A percentile compares a stretch with the other conserved stretches of the same genome.
These are phyloP conservation scores for Erebia aethiops DNA, from an alignment of 2,888 invertebrate species.

Conservation along the genomic window DNA sequence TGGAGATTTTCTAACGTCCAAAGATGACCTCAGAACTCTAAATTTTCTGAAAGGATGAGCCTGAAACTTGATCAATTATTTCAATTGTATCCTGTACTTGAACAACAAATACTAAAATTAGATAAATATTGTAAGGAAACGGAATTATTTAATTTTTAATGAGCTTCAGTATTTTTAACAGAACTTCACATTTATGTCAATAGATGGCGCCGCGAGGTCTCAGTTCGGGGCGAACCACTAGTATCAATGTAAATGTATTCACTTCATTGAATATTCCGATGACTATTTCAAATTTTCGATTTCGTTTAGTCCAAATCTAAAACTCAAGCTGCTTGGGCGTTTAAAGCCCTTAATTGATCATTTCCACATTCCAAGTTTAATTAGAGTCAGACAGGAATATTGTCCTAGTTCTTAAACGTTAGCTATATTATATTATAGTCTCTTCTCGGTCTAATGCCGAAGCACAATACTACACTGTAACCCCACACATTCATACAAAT, in stretches of 20 bases:
- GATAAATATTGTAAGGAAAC: too few relatives aligned
- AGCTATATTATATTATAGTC: constrained; percentile 68
- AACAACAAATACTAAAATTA: too few relatives aligned
- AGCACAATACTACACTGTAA: constrained; percentile 69
- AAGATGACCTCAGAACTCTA: too few relatives aligned
- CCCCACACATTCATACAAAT: constrained; percentile 50
- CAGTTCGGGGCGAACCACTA: too few relatives aligned
- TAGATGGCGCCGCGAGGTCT: too few relatives aligned
- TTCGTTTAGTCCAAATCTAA: constrained; percentile 25
- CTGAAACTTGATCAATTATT: too few relatives aligned
- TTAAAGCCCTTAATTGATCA: constrained; percentile 31
- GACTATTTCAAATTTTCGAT: constrained; percentile 27
- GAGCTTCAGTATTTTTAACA: too few relatives aligned
- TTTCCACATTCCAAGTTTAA: constrained; percentile 48
- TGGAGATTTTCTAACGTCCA: too few relatives aligned
- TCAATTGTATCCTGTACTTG: too few relatives aligned
- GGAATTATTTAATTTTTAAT: too few relatives aligned
- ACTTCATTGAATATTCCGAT: constrained; percentile 12
- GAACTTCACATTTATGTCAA: too few relatives aligned
- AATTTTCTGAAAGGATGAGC: too few relatives aligned
- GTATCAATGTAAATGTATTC: constrained; percentile 13
- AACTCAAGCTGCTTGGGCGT: constrained; percentile 21
- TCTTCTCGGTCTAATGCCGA: constrained; percentile 76
- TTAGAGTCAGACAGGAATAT: constrained; percentile 69
- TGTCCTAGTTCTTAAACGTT: constrained; percentile 75